A percentile compares a stretch with the other conserved stretches of the same genome.
phyloP scores from a whole-genome alignment of 2,888 invertebrate species.

The Drosophila antonietae region DNA sequence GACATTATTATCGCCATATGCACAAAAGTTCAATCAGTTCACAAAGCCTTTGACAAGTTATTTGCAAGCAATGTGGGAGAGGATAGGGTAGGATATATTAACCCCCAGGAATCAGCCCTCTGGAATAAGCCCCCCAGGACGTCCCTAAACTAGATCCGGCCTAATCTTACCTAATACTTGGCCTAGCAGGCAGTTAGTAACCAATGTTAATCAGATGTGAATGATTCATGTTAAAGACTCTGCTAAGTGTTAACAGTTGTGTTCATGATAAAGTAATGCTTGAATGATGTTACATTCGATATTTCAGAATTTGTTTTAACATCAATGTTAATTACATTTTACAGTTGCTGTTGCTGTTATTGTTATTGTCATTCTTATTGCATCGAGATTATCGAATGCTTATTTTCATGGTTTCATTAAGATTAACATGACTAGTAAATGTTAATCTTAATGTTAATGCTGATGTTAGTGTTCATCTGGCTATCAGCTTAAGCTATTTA shows the following conservation, averaged over 20 bases:
- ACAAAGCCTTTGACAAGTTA: slow-evolving; percentile 45
- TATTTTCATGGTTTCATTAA: background rate
- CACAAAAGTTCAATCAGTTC: slow-evolving; percentile 67
- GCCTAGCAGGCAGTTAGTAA: slow-evolving; percentile 16
- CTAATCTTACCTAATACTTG: background rate
- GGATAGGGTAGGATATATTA: background rate
- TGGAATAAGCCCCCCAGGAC: slow-evolving; percentile 1
- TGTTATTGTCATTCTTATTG: background rate
- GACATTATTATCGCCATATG: slow-evolving; percentile 20
- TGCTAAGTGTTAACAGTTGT: slow-evolving; percentile 6
- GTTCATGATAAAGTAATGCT: slow-evolving; percentile 1
- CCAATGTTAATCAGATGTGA: background rate
- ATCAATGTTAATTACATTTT: background rate
- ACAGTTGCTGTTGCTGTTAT: background rate
- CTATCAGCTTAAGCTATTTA: background rate
- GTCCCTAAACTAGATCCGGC: background rate
- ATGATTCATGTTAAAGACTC: background rate
- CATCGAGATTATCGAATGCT: background rate
- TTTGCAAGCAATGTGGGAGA: slow-evolving; percentile 8
- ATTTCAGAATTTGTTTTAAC: background rate
- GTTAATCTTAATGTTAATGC: background rate
- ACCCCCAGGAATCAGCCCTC: background rate
- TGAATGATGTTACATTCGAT: background rate
- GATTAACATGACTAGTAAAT: too few species aligned
- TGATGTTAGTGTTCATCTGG: background rate